Evolutionary conservation across 2,113 vertebrate species (phyloP).

Genomic region (Mustela nigripes): DNA sequence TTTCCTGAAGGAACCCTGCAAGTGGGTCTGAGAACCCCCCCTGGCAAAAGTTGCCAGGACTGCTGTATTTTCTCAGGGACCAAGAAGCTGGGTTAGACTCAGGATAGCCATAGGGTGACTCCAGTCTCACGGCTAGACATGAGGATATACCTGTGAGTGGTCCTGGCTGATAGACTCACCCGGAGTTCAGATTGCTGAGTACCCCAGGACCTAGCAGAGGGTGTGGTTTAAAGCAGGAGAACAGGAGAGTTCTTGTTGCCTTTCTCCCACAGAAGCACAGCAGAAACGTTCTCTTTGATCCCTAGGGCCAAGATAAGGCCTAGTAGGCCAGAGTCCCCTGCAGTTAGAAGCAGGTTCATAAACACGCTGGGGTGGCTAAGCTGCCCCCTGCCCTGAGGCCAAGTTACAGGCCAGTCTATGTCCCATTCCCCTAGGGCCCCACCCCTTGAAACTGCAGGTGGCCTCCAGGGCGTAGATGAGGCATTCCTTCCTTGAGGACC

Average conservation of each 20-base stretch:
- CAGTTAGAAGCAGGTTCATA: background rate
- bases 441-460: conserved; percentile 44
- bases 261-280: background rate
- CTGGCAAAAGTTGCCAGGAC: background rate
- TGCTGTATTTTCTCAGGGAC: background rate
- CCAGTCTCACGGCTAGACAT: background rate
- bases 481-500: conserved; percentile 1
- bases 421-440: background rate
- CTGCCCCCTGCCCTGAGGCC: background rate
- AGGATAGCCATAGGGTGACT: background rate
- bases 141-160: background rate
- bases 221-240: background rate
- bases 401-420: conserved; percentile 5
- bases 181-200: background rate
- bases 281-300: conserved; percentile 25
- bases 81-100: background rate
- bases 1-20: background rate
- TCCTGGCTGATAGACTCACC: background rate
- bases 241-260: background rate
- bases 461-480: conserved; percentile 41
- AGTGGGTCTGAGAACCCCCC: background rate
- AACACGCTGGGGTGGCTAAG: background rate
- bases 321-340: conserved; percentile 58
- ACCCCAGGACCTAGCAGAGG: background rate
- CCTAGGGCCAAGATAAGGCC: conserved; percentile 38